phyloP scores from a whole-genome alignment of 2,113 vertebrate species.

The Hypocryptadius cinnamomeus region DNA sequence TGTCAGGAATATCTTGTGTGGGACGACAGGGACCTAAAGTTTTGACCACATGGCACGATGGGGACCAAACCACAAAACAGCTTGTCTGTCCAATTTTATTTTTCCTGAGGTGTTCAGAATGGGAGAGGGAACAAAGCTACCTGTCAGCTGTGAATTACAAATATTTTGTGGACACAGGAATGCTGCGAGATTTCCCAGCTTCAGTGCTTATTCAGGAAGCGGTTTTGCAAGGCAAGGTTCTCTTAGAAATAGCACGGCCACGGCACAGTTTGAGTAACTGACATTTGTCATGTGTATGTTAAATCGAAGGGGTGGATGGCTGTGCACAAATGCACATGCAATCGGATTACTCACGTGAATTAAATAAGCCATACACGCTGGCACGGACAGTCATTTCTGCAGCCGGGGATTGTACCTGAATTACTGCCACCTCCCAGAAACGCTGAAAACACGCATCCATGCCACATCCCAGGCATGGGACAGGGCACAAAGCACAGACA shows the following conservation, averaged over 20 bases:
- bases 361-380: rapidly evolving
- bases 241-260: neutral
- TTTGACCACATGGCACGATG: neutral
- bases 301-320: neutral
- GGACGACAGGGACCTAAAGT: neutral
- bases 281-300: neutral
- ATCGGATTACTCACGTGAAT: neutral
- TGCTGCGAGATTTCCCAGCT: neutral
- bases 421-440: neutral
- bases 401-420: neutral
- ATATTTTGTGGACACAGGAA: neutral
- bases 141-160: neutral
- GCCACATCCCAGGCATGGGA: rapidly evolving
- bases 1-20: neutral
- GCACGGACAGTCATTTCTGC: neutral
- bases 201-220: neutral
- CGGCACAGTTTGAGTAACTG: neutral
- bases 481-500: neutral
- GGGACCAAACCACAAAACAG: neutral
- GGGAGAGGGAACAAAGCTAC: neutral
- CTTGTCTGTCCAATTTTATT: neutral
- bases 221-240: neutral
- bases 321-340: rapidly evolving
- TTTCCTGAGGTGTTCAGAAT: neutral
- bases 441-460: rapidly evolving